A percentile compares a stretch with the other conserved stretches of the same genome.
Conservation (phyloP, 2,113 vertebrate genomes). For the Dromiciops gliroides region DNA sequence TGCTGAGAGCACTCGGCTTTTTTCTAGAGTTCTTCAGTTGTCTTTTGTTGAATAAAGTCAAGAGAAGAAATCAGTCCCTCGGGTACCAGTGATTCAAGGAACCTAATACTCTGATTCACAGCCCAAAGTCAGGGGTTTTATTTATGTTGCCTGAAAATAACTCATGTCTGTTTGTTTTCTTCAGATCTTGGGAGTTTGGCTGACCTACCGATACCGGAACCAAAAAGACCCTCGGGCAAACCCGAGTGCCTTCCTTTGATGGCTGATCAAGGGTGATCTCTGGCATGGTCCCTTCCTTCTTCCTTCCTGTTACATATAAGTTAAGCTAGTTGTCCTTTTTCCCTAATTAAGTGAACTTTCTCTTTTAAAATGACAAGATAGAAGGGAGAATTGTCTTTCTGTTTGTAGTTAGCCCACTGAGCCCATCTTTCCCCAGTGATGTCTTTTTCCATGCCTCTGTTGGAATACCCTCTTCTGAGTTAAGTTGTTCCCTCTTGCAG, state of each 20-base stretch:
- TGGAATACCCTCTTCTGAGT: slow-evolving; percentile 65
- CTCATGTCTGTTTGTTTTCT: slow-evolving; percentile 36
- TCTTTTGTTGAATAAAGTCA: neutral
- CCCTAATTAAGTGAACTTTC: slow-evolving; percentile 34
- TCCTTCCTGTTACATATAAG: slow-evolving; percentile 75
- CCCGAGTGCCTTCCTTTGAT: slow-evolving; percentile 95
- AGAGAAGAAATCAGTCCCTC: slow-evolving; percentile 6
- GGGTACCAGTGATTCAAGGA: neutral
- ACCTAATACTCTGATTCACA: neutral
- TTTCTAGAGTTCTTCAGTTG: neutral
- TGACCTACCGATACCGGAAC: slow-evolving; percentile 95
- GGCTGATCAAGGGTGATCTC: slow-evolving; percentile 63
- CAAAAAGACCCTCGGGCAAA: slow-evolving; percentile 95
- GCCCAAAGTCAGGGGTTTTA: neutral
- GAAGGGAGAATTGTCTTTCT: slow-evolving; percentile 64
- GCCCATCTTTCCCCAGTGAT: slow-evolving; percentile 36
- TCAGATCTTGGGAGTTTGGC: slow-evolving; percentile 97
- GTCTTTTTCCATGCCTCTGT: slow-evolving; percentile 66
- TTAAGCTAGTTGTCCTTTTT: slow-evolving; percentile 72
- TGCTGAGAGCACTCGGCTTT: neutral
- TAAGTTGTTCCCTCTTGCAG: slow-evolving; percentile 58
- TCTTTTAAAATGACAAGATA: slow-evolving; percentile 47
- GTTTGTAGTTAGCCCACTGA: slow-evolving; percentile 36
- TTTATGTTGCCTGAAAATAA: neutral
- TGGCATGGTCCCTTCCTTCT: slow-evolving; percentile 30